Percentiles rank a stretch among this genome's conserved stretches.
phyloP scores from a whole-genome alignment of 2,113 vertebrate genomes.

The Brachypodius melanocephalos region DNA sequence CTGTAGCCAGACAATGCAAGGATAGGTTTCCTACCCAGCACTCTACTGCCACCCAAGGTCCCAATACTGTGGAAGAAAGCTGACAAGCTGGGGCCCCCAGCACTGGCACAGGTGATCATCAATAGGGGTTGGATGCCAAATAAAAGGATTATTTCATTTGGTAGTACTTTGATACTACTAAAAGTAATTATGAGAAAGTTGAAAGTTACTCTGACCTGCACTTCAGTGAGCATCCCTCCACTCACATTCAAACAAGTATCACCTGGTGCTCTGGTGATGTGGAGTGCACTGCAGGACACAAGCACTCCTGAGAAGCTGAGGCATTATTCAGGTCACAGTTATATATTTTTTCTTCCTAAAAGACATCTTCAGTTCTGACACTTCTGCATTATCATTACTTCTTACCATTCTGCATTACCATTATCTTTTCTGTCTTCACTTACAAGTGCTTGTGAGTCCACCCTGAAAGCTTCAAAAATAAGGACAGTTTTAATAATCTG shows the following conservation, averaged over 20 bases:
- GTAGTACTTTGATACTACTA: background rate
- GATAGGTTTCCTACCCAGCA: background rate
- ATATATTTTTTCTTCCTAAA: background rate
- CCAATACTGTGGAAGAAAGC: background rate
- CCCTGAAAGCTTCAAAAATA: background rate
- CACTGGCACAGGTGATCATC: accelerated
- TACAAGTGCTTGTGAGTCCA: background rate
- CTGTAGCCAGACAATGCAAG: background rate
- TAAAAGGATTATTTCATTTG: background rate
- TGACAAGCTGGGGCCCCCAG: background rate
- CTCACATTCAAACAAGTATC: background rate
- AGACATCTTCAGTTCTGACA: background rate
- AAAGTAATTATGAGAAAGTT: background rate
- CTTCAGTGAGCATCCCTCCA: background rate
- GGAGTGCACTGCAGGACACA: background rate
- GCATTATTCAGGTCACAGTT: background rate
- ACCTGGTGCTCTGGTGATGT: background rate
- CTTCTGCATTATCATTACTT: background rate
- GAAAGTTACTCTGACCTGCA: background rate
- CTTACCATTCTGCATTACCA: background rate
- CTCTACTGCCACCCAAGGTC: background rate
- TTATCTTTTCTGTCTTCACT: background rate
- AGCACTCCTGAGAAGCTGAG: background rate
- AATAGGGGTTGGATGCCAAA: accelerated
- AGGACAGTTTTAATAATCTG: background rate